These are phyloP conservation scores for Olivierus martensii DNA, from an alignment of 1,140 invertebrate genomes.

Conservation along the genomic window DNA sequence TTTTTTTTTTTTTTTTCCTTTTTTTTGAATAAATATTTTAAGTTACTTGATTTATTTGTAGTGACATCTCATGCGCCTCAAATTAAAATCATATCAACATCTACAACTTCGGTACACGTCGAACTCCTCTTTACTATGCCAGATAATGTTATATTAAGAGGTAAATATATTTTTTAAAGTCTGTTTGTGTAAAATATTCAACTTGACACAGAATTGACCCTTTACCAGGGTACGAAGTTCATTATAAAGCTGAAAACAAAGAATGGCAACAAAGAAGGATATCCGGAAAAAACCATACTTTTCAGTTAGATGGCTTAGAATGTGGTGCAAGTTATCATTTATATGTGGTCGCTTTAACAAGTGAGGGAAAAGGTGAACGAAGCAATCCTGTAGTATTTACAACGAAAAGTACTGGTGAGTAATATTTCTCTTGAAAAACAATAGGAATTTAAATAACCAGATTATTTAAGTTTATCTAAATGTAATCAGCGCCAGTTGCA, in stretches of 20 bases:
- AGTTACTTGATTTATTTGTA: constrained; percentile 24
- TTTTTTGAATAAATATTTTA: background rate
- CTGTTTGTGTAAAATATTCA: too few species aligned
- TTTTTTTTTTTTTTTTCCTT: too few species aligned
- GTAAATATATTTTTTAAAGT: too few species aligned
- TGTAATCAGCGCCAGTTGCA: constrained; percentile 41
- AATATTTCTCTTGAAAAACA: too few species aligned
- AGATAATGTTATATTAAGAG: constrained; percentile 6
- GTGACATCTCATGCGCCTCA: constrained; percentile 71
- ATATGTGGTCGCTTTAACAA: constrained; percentile 42
- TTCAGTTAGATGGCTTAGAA: constrained; percentile 68
- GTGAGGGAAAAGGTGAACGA: constrained; percentile 12
- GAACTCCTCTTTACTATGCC: constrained; percentile 35
- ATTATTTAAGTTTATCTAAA: too few species aligned
- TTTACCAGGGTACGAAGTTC: constrained; percentile 51
- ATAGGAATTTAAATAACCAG: too few species aligned
- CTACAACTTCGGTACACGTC: constrained; percentile 64
- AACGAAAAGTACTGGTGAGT: constrained; percentile 18
- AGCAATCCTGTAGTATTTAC: constrained; percentile 16
- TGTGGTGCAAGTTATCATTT: constrained; percentile 85
- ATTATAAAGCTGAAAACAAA: constrained; percentile 83
- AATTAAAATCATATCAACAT: constrained; percentile 60
- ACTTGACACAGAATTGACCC: too few species aligned
- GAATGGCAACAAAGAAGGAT: constrained; percentile 53
- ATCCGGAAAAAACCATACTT: constrained; percentile 45